Evolutionary conservation across 2,113 vertebrate species (phyloP).

Genomic region (Excalfactoria chinensis): DNA sequence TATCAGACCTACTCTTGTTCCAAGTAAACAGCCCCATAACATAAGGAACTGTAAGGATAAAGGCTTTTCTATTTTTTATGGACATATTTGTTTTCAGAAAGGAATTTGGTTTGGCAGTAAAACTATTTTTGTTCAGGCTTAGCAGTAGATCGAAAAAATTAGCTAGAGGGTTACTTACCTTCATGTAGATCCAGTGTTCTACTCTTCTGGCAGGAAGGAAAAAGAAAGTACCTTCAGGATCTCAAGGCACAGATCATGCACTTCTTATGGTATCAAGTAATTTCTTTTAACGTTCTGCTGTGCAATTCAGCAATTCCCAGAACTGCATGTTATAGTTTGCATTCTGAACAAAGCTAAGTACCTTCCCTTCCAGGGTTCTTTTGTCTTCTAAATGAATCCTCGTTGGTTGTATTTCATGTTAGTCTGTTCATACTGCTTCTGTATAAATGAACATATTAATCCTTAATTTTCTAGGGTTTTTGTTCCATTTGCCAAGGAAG

Average conservation of each 20-base stretch:
- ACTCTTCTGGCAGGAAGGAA: neutral
- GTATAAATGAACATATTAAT: conserved; percentile 72
- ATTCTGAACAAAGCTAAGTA: conserved; percentile 60
- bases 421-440: conserved; percentile 46
- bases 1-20: neutral
- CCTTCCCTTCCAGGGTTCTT: conserved; percentile 11
- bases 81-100: neutral
- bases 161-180: conserved; percentile 21
- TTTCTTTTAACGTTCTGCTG: conserved; percentile 38
- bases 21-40: conserved; percentile 2
- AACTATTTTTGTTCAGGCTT: neutral
- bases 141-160: conserved; percentile 3
- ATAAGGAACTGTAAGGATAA: neutral
- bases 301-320: conserved; percentile 48
- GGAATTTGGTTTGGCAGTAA: neutral
- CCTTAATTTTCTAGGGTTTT: conserved; percentile 58
- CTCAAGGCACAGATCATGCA: neutral
- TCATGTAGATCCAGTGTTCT: neutral
- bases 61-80: neutral
- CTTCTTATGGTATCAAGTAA: conserved; percentile 48
- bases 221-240: conserved; percentile 27
- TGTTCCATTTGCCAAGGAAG: conserved; percentile 48
- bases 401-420: conserved; percentile 36
- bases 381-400: conserved; percentile 59
- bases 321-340: conserved; percentile 26